These are phyloP conservation scores for Epinotia brunnichana DNA, from an alignment of 2,888 invertebrate species.

Conservation along the genomic window DNA sequence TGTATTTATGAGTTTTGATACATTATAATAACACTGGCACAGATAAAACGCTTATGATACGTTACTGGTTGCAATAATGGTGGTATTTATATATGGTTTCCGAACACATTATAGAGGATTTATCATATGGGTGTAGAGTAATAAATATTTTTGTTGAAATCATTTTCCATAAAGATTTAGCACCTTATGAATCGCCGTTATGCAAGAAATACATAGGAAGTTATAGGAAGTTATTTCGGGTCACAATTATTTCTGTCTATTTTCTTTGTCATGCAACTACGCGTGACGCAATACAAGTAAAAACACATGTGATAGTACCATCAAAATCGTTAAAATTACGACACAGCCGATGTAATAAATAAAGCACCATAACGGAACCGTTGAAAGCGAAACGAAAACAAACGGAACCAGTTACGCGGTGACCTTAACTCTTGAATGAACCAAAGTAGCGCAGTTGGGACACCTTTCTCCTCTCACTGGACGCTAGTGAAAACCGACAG, in stretches of 20 bases:
- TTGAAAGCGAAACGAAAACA: conserved; percentile 71
- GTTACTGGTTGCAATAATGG: no score
- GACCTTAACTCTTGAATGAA: conserved; percentile 70
- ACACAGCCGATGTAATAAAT: conserved; percentile 14
- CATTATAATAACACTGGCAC: no score
- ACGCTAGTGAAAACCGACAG: conserved; percentile 43
- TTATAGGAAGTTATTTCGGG: conserved; percentile 12
- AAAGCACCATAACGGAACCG: conserved; percentile 35
- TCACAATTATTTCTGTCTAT: conserved; percentile 33
- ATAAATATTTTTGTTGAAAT: conserved; percentile 2
- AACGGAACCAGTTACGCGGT: conserved; percentile 59
- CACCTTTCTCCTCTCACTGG: conserved; percentile 44
- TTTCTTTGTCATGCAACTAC: conserved; percentile 22
- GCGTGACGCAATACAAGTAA: conserved; percentile 17
- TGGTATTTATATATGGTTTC: no score
- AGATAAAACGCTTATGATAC: no score
- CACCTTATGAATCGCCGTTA: conserved; percentile 1
- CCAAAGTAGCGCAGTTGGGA: conserved; percentile 45
- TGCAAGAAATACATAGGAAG: background rate
- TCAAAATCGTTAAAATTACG: conserved; percentile 14
- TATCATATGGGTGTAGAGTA: no score
- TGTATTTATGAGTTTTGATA: no score
- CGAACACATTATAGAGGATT: no score
- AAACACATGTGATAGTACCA: conserved; percentile 17
- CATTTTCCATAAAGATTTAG: conserved; percentile 5